Conservation (phyloP, 2,888 invertebrate species). For the Hyppa rectilinea region DNA sequence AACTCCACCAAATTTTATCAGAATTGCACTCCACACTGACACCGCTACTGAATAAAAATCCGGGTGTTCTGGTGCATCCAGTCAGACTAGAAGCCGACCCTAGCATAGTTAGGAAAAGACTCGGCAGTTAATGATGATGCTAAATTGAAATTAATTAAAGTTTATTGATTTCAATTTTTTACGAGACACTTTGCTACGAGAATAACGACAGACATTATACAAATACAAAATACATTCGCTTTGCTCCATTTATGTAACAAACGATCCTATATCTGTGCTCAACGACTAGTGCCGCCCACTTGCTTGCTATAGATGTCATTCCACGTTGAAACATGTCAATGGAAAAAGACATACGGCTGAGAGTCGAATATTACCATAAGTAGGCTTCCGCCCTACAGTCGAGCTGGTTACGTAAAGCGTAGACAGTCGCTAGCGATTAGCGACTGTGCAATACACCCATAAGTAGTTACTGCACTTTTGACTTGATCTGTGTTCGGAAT, state of each 20-base stretch:
- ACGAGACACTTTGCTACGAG: conserved; percentile 7
- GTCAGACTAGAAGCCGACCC: too few species aligned
- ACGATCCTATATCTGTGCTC: conserved; percentile 63
- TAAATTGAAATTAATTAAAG: background rate
- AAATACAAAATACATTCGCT: conserved; percentile 53
- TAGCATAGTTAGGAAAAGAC: too few species aligned
- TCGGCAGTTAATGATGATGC: too few species aligned
- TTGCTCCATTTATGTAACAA: conserved; percentile 71
- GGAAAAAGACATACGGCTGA: conserved; percentile 61
- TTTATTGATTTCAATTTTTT: background rate
- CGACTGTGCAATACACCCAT: conserved; percentile 56
- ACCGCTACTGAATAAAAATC: too few species aligned
- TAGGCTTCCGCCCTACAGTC: conserved; percentile 78
- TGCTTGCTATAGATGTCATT: conserved; percentile 48
- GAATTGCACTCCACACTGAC: too few species aligned
- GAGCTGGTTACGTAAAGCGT: conserved; percentile 71
- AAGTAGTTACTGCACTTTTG: conserved; percentile 54
- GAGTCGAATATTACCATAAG: conserved; percentile 74
- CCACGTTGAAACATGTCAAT: conserved; percentile 63
- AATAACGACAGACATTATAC: conserved; percentile 41
- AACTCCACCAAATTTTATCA: too few species aligned
- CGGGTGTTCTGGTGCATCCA: too few species aligned
- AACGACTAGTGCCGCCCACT: conserved; percentile 57
- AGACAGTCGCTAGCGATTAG: conserved; percentile 63
- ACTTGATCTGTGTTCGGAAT: conserved; percentile 51